Percentiles rank a stretch among this genome's conserved stretches.
phyloP scores from a whole-genome alignment of 2,113 vertebrate genomes.

The Amblyornis subalaris region DNA sequence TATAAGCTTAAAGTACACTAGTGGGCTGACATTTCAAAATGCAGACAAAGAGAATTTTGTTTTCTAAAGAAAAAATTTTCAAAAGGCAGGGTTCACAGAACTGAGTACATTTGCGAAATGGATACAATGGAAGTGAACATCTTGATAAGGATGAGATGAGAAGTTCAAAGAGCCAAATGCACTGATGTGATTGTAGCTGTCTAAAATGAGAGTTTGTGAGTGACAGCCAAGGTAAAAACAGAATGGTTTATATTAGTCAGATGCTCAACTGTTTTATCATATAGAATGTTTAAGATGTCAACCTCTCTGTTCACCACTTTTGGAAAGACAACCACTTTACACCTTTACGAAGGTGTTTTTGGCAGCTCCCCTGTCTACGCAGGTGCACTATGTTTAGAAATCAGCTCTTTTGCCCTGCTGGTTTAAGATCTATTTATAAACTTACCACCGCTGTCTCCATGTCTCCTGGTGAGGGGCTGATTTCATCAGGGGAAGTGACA shows the following conservation, averaged over 20 bases:
- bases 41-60: constrained; percentile 46
- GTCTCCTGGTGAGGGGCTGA: constrained; percentile 87
- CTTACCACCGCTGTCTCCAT: constrained; percentile 85
- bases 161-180: neutral
- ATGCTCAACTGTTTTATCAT: neutral
- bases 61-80: constrained; percentile 9
- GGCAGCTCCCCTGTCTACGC: neutral
- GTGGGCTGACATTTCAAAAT: constrained; percentile 58
- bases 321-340: neutral
- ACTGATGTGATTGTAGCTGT: neutral
- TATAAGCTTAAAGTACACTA: constrained; percentile 38
- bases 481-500: constrained; percentile 91
- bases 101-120: neutral
- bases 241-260: neutral
- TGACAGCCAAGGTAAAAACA: neutral
- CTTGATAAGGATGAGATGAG: neutral
- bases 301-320: neutral
- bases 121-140: constrained; percentile 7
- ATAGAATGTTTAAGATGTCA: neutral
- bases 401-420: neutral
- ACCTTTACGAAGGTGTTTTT: neutral
- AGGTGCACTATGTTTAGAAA: neutral
- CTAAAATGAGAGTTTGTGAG: neutral
- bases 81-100: constrained; percentile 11
- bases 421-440: neutral